Conservation (phyloP, 2,888 invertebrate species). For the Taenaris catops region DNA sequence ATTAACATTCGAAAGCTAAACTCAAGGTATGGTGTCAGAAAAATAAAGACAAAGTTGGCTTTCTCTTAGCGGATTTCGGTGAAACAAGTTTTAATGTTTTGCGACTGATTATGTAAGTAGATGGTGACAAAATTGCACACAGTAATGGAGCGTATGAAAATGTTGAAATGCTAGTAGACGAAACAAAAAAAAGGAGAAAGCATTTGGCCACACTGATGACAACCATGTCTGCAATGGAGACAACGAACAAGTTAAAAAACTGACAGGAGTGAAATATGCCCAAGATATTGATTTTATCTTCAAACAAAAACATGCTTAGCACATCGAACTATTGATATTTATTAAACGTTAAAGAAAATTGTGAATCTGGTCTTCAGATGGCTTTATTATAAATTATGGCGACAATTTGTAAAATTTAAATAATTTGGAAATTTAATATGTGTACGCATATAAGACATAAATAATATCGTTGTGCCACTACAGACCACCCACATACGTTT, state of each 20-base stretch:
- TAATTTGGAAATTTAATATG: no score
- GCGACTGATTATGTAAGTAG: conserved; percentile 54
- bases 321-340: no score
- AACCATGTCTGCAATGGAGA: conserved; percentile 18
- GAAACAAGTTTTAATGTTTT: conserved; percentile 53
- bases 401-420: no score
- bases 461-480: no score
- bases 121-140: conserved; percentile 56
- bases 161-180: conserved; percentile 39
- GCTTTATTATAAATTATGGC: no score
- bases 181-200: conserved; percentile 54
- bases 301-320: no score
- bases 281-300: conserved; percentile 1
- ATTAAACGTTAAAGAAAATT: no score
- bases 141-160: conserved; percentile 43
- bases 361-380: no score
- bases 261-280: conserved; percentile 1
- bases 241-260: conserved; percentile 8
- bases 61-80: conserved; percentile 52
- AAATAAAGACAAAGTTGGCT: conserved; percentile 45
- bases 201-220: conserved; percentile 39
- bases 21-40: conserved; percentile 34
- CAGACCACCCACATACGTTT: no score
- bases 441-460: no score
- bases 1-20: conserved; percentile 35